Base-by-base conservation (phyloP, 2,113 vertebrate genomes). In the Mesocricetus auratus region DNA sequence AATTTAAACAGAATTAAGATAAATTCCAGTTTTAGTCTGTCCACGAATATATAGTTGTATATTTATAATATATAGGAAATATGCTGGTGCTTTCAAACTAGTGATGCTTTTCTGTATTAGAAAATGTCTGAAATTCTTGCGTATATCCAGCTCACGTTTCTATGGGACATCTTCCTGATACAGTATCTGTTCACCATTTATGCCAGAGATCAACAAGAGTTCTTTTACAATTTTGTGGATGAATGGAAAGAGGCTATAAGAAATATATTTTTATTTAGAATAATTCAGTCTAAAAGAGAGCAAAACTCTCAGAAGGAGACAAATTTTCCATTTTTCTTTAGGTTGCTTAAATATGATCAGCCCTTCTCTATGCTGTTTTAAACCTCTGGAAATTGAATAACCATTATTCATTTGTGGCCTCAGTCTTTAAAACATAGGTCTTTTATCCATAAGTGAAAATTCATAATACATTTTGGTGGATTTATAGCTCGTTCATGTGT, bases 401-500 rank as follows among this genome's bases (percentile, higher is more conserved):
- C 86, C 42, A 58, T 42, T 91, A 90, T 81, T 94, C 86, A 95
- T 31, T 45, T 90, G 69, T 47, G 94, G 19, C 78, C 0, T 0
- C 73, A 39, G 0, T 50, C 50, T 75, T 89, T 47, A 62, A 77
- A 62, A 77, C 29, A 21, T n/a, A 93, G 91, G 93, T 93, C 90
- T 98, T 96, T 81, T 79, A 89, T 85, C 93, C 24, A 86, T 91
- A 93, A 97, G 79, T 39, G 89, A 96, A 15, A 87, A 24, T 97
- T 93, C 56, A 1, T 5, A 89, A 42, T 69, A 12, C 33, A 50
- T 91, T 83, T 96, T 21, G 42, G 26, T 64, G 56, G 29, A 17
- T 94, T 83, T 93, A 31, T 16, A 78, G 39, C 56, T 69, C 33
- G 45, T 33, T 39, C 45, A 53, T 24, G 29, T 96, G 95, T 94